phyloP scores from a whole-genome alignment of 2,113 vertebrate species.

The Python bivittatus region DNA sequence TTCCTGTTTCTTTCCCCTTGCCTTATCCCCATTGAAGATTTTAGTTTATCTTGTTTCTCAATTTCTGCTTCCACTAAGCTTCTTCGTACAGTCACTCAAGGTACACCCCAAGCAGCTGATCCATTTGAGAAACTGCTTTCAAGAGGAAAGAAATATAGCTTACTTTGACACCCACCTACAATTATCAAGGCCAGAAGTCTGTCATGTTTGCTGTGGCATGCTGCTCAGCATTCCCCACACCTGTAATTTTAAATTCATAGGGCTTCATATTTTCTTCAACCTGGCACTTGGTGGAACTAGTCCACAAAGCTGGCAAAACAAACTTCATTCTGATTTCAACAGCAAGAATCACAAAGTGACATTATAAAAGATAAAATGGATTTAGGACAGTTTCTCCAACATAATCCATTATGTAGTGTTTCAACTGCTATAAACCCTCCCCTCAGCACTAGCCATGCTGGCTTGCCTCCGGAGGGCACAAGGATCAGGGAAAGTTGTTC shows the following conservation, averaged over 20 bases:
- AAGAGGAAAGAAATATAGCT: conserved; percentile 46
- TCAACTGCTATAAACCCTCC: background rate
- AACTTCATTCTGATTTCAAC: background rate
- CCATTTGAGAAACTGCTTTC: background rate
- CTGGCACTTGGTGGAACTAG: conserved; percentile 39
- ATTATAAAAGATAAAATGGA: too few relatives aligned
- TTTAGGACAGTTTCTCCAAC: background rate
- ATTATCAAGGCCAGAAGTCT: conserved; percentile 12
- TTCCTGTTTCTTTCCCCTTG: background rate
- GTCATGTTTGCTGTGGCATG: conserved; percentile 52
- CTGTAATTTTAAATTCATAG: background rate
- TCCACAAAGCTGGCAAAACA: conserved; percentile 11
- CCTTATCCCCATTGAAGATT: background rate
- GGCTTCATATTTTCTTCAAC: conserved; percentile 34
- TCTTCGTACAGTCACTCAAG: conserved; percentile 38
- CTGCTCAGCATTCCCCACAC: conserved; percentile 45
- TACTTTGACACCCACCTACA: background rate
- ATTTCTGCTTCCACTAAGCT: conserved; percentile 43
- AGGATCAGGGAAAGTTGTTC: background rate
- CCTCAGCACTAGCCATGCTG: background rate
- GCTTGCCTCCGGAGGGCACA: background rate
- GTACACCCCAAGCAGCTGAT: background rate
- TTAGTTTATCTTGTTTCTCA: conserved; percentile 17
- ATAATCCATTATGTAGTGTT: background rate
- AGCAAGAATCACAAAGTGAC: background rate